Evolutionary conservation across 2,113 vertebrate genomes (phyloP).

Genomic region (Amblyopsis rosae): DNA sequence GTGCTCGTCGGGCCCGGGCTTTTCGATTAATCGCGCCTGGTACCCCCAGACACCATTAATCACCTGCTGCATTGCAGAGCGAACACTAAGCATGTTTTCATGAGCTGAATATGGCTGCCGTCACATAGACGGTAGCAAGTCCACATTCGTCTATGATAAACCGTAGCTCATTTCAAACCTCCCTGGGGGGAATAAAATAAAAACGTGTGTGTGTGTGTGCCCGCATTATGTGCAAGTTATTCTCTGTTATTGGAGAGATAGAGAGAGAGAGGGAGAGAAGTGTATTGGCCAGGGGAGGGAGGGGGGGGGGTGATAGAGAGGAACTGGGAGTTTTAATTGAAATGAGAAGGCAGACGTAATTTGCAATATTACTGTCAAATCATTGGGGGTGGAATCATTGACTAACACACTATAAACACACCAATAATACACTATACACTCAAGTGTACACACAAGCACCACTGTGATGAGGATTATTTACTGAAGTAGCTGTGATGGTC

Average conservation of each 20-base stretch:
- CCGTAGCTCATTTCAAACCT: slow-evolving; percentile 29
- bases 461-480: slow-evolving; percentile 26
- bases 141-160: neutral
- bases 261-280: slow-evolving; percentile 18
- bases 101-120: slow-evolving; percentile 40
- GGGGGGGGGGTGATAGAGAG: slow-evolving; percentile 10
- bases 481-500: slow-evolving; percentile 47
- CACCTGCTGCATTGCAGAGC: slow-evolving; percentile 49
- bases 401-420: slow-evolving; percentile 25
- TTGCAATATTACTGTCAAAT: slow-evolving; percentile 44
- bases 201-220: neutral
- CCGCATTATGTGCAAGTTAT: slow-evolving; percentile 10
- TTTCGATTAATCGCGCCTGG: slow-evolving; percentile 67
- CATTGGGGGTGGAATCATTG: slow-evolving; percentile 34
- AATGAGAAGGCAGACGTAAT: slow-evolving; percentile 50
- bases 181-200: neutral
- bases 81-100: slow-evolving; percentile 50
- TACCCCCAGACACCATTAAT: slow-evolving; percentile 64
- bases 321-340: slow-evolving; percentile 19
- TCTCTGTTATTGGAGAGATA: slow-evolving; percentile 9
- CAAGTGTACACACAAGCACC: slow-evolving; percentile 13
- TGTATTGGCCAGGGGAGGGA: slow-evolving; percentile 31
- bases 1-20: slow-evolving; percentile 38
- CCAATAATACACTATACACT: slow-evolving; percentile 15
- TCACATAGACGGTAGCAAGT: slow-evolving; percentile 23